phyloP scores from a whole-genome alignment of 2,888 invertebrate species.

The Drosophila neotestacea region DNA sequence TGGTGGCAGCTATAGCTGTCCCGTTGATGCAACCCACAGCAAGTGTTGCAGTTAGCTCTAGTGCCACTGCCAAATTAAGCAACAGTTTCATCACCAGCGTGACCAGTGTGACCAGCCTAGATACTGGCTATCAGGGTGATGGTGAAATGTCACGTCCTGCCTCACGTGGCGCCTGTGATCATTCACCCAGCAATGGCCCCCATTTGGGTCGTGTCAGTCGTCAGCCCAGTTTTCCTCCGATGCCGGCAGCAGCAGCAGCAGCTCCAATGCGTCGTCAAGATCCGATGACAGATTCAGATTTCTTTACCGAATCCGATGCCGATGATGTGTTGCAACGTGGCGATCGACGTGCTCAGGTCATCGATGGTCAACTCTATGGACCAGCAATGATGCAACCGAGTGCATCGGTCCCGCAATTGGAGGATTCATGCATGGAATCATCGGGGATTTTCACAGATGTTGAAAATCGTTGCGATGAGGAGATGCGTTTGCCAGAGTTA shows the following conservation, averaged over 20 bases:
- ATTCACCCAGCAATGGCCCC: constrained; percentile 88
- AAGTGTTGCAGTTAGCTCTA: constrained; percentile 20
- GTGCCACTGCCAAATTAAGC: constrained; percentile 88
- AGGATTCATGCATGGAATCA: constrained; percentile 94
- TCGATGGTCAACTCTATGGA: constrained; percentile 95
- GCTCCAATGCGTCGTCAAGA: constrained; percentile 90
- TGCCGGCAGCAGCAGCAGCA: constrained; percentile 64
- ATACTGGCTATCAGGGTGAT: constrained; percentile 97
- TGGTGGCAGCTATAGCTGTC: constrained; percentile 71
- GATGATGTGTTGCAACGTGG: constrained; percentile 90
- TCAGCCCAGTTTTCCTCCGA: constrained; percentile 85
- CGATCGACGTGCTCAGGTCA: constrained; percentile 92
- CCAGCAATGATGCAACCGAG: constrained; percentile 86
- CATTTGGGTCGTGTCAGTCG: constrained; percentile 76
- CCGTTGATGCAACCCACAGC: constrained; percentile 12
- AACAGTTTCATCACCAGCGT: constrained; percentile 94
- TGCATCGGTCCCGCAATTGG: constrained; percentile 87
- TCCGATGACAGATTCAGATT: constrained; percentile 96
- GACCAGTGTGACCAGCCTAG: constrained; percentile 95
- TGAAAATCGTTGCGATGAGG: constrained; percentile 90
- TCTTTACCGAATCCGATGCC: constrained; percentile 95
- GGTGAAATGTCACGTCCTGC: constrained; percentile 95
- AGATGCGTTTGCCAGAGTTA: constrained; percentile 80
- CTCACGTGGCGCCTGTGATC: constrained; percentile 91
- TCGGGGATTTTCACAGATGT: constrained; percentile 95